These are phyloP conservation scores for Pseudomyrmex flavicornis DNA, from an alignment of 1,140 invertebrate species.

Conservation along the genomic window DNA sequence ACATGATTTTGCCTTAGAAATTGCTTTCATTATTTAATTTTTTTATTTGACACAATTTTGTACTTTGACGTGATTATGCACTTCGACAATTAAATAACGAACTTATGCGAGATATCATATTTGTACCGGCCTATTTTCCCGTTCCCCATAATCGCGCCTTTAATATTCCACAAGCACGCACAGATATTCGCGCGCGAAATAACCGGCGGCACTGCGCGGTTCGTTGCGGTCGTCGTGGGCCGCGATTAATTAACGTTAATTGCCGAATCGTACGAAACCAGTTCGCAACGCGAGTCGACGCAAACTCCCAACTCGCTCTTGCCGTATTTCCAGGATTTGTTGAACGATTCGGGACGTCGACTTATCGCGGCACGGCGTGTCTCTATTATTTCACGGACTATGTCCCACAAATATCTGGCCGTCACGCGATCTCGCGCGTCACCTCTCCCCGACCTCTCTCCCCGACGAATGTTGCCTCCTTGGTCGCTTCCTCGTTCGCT, in stretches of 20 bases:
- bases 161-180: conserved; percentile 50
- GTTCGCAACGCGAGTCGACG: neutral
- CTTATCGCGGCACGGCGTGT: conserved; percentile 55
- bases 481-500: conserved; percentile 1
- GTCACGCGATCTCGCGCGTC: conserved; percentile 67
- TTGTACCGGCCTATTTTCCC: conserved; percentile 4
- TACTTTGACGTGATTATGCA: neutral
- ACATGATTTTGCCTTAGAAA: too few species aligned
- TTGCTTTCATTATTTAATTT: neutral
- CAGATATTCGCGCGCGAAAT: neutral
- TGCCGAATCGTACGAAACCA: conserved; percentile 39
- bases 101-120: conserved; percentile 32
- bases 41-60: neutral
- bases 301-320: neutral
- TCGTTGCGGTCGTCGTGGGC: neutral
- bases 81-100: conserved; percentile 33
- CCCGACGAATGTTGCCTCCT: neutral
- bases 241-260: conserved; percentile 71
- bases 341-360: conserved; percentile 41
- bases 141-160: conserved; percentile 11
- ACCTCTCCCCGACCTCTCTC: neutral
- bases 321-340: conserved; percentile 63
- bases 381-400: conserved; percentile 66
- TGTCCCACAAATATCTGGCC: conserved; percentile 58
- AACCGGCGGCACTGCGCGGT: conserved; percentile 17